Evolutionary conservation across 1,140 invertebrate genomes (phyloP), one percentile per base, ranked within the genome.

Genomic region (Augochlora pura): DNA sequence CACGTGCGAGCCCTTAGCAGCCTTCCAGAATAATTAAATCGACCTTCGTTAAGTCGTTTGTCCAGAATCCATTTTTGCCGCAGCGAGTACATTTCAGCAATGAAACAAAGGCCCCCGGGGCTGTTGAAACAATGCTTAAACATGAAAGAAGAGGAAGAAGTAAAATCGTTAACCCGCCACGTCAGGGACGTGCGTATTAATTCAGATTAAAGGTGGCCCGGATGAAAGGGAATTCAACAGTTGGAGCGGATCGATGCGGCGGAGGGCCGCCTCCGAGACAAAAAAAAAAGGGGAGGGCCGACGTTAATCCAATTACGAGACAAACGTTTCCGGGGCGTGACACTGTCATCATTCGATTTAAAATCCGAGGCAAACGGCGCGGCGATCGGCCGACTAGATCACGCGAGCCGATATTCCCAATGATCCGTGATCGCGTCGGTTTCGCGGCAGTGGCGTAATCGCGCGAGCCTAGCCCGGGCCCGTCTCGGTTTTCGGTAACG

Each of bases 401-500:
- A 63, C 59, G 62, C 46, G 62, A 64, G 7, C 23, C 10, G 42
- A 27, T 32, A 32, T 32, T 32, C 32, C 32, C 32, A 4, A 32
- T 32, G 4, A 32, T 32, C 32, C 32, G 32, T 2, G 1, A 32
- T 32, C 4, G 4, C 32, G 32, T 32, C 32, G 32, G 4, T 32
- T 4, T 32, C 32, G 32, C 4, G 4, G 1, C 4, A 32, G 32
- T 32, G 1, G 32, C 32, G 32, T 52, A 49, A 64, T 73, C 42
- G 21, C 9, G n/a, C 49, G 1, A n/a, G 12, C 10, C 42, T 25
- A 7, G 49, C 7, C 14, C 6, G 12, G 5, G 21, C 18, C 25
- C 25, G 27, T 10, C 8, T 52, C 21, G 64, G n/a, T 76, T 68
- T 38, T 54, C 23, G 59, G 32, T 54, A 74, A 83, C 62, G 57